phyloP scores from a whole-genome alignment of 1,140 invertebrate genomes.

The Zaprionus ornatus region DNA sequence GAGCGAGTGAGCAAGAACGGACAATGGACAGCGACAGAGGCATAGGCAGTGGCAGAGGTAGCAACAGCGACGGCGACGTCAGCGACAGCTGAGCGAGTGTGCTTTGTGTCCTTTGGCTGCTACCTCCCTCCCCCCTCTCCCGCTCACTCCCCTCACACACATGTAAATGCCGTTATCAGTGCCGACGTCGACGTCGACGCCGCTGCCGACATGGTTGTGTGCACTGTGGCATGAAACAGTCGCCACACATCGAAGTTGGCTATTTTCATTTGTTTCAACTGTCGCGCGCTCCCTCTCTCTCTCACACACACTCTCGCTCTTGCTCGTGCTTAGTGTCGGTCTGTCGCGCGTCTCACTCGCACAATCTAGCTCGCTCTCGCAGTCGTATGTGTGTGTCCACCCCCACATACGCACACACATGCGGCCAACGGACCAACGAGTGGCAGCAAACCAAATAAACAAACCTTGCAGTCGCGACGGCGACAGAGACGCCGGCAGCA shows the following conservation, averaged over 20 bases:
- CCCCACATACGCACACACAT: slow-evolving; percentile 65
- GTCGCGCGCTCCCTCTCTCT: slow-evolving; percentile 24
- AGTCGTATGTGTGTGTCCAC: slow-evolving; percentile 56
- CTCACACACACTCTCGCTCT: slow-evolving; percentile 9
- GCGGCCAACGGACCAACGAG: slow-evolving; percentile 62
- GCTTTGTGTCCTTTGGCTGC: neutral
- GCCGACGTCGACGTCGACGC: neutral
- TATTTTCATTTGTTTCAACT: slow-evolving; percentile 54
- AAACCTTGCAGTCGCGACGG: slow-evolving; percentile 36
- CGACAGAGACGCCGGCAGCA: neutral
- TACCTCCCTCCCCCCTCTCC: neutral
- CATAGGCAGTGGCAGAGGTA: neutral
- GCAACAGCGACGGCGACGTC: neutral
- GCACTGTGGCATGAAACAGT: slow-evolving; percentile 36
- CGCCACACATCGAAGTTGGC: slow-evolving; percentile 49
- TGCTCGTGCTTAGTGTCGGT: too few species aligned
- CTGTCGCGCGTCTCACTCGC: slow-evolving; percentile 7
- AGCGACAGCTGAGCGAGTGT: slow-evolving; percentile 5
- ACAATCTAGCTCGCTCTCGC: slow-evolving; percentile 33
- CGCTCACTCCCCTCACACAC: neutral
- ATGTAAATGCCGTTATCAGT: slow-evolving; percentile 42
- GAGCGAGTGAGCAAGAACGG: slow-evolving; percentile 1
- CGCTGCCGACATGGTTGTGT: slow-evolving; percentile 10
- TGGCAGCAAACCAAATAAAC: slow-evolving; percentile 69
- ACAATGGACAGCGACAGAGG: slow-evolving; percentile 16